These are phyloP conservation scores for Drosophila athabasca DNA, from an alignment of 1,140 invertebrate genomes.

Conservation along the genomic window DNA sequence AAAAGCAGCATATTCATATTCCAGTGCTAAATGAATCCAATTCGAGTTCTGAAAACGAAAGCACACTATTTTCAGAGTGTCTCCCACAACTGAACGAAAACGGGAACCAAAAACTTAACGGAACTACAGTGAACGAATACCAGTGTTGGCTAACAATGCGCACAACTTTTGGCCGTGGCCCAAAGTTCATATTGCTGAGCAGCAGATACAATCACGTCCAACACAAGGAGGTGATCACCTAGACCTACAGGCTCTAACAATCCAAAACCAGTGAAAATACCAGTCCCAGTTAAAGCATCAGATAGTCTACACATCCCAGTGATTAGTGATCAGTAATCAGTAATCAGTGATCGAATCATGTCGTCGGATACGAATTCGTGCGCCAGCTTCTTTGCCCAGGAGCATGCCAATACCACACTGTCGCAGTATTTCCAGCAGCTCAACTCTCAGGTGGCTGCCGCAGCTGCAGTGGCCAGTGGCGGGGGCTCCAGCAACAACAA, in stretches of 20 bases:
- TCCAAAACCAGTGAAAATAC: neutral
- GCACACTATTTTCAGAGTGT: conserved; percentile 44
- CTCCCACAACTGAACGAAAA: neutral
- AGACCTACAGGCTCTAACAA: conserved; percentile 10
- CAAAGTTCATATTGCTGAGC: conserved; percentile 58
- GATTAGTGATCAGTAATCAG: conserved; percentile 18
- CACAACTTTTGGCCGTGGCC: conserved; percentile 54
- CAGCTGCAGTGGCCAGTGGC: conserved; percentile 39
- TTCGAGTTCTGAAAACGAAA: conserved; percentile 45
- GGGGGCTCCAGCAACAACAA: conserved; percentile 26
- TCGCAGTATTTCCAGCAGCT: conserved; percentile 80
- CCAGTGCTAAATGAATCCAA: conserved; percentile 37
- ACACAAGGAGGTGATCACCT: conserved; percentile 72
- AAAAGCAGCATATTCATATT: neutral
- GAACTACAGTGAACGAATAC: conserved; percentile 7
- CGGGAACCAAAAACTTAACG: conserved; percentile 1
- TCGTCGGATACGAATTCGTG: conserved; percentile 73
- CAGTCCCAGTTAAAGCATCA: neutral
- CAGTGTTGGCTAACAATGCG: conserved; percentile 60
- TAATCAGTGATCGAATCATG: conserved; percentile 55
- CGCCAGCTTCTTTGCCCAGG: conserved; percentile 74
- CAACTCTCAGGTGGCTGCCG: conserved; percentile 67
- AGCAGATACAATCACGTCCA: conserved; percentile 67
- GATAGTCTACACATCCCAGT: conserved; percentile 28
- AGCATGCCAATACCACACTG: conserved; percentile 73